Evolutionary conservation across 2,797 vertebrate species (phyloP).

Genomic region (Netta rufina): DNA sequence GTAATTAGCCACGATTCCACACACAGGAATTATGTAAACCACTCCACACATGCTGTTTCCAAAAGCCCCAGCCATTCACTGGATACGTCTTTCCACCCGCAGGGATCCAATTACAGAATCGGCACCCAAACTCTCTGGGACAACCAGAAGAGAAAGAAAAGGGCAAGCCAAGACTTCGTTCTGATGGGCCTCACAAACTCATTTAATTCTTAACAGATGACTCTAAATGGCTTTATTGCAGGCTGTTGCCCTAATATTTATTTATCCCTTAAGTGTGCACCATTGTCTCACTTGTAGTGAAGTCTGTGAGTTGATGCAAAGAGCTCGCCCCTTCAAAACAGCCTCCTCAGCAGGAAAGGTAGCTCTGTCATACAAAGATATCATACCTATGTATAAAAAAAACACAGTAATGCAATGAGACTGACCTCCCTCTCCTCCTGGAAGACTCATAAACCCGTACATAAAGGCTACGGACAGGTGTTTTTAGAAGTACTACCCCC

Average conservation of each 20-base stretch:
- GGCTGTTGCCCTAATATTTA: background rate
- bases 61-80: slow-evolving; percentile 2
- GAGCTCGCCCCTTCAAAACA: background rate
- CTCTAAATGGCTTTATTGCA: background rate
- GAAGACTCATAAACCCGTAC: slow-evolving; percentile 10
- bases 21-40: slow-evolving; percentile 40
- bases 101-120: slow-evolving; percentile 13
- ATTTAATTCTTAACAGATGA: background rate
- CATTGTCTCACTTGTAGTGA: background rate
- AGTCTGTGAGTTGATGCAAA: background rate
- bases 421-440: background rate
- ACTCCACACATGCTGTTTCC: slow-evolving; percentile 8
- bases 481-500: background rate
- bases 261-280: background rate
- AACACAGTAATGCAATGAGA: background rate
- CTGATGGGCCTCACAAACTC: background rate
- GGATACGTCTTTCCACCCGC: slow-evolving; percentile 9
- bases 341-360: background rate
- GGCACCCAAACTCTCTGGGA: slow-evolving; percentile 27
- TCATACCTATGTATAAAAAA: background rate
- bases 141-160: background rate
- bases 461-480: background rate
- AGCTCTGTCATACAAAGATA: accelerated
- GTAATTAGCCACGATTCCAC: slow-evolving; percentile 35
- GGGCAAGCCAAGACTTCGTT: background rate